Evolutionary conservation across 2,113 vertebrate species (phyloP).

Genomic region (Leuciscus idus): DNA sequence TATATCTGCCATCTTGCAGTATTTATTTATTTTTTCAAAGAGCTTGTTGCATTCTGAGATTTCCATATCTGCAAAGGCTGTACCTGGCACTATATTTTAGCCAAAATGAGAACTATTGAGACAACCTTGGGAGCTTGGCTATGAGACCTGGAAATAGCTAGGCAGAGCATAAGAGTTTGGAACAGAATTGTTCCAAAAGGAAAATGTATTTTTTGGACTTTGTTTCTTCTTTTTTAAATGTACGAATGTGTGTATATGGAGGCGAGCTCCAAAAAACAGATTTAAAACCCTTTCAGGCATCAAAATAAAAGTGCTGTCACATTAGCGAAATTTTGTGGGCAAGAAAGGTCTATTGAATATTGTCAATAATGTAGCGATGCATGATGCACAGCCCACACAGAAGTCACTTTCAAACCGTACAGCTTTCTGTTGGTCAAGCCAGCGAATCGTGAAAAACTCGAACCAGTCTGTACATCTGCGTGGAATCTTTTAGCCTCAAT

Average conservation of each 20-base stretch:
- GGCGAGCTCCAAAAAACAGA: background rate
- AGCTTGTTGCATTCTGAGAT: too few species aligned
- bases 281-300: background rate
- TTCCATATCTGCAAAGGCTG: too few species aligned
- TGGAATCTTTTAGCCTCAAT: too few species aligned
- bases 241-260: background rate
- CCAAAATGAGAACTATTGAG: background rate
- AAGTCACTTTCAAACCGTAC: too few species aligned
- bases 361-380: too few species aligned
- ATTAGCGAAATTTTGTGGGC: too few species aligned
- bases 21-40: background rate
- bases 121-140: background rate
- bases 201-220: background rate
- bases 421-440: too few species aligned
- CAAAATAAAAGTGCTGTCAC: too few species aligned
- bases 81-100: background rate
- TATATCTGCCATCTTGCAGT: background rate
- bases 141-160: background rate
- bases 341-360: too few species aligned
- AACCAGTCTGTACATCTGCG: too few species aligned
- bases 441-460: too few species aligned
- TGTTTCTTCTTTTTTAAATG: background rate
- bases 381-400: too few species aligned
- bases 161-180: background rate
- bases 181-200: background rate